A percentile compares a stretch with the other conserved stretches of the same genome.
These are phyloP conservation scores for Brassicogethes aeneus DNA, from an alignment of 2,888 invertebrate species.

Conservation along the genomic window DNA sequence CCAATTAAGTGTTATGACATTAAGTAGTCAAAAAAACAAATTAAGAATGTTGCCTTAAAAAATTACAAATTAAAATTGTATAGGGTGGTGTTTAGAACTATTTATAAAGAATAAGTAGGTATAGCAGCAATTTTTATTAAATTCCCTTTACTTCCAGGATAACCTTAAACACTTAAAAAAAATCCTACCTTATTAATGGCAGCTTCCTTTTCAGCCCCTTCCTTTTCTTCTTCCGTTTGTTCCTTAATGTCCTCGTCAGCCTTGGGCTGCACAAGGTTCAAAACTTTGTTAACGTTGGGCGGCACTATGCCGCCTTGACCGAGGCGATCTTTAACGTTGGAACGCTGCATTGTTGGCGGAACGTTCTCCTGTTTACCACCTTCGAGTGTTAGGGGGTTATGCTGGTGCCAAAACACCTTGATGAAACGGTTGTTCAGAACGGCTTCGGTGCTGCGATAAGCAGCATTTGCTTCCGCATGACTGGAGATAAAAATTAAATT, in stretches of 20 bases:
- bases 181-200: slow-evolving; percentile 11
- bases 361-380: slow-evolving; percentile 49
- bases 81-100: too few relatives aligned
- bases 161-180: too few relatives aligned
- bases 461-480: slow-evolving; percentile 86
- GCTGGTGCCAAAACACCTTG: slow-evolving; percentile 88
- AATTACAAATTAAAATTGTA: too few relatives aligned
- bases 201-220: slow-evolving; percentile 22
- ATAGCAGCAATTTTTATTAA: too few relatives aligned
- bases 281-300: slow-evolving; percentile 38
- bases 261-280: slow-evolving; percentile 41
- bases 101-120: too few relatives aligned
- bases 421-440: slow-evolving; percentile 97
- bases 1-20: too few relatives aligned
- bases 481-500: too few relatives aligned
- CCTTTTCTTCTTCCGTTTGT: slow-evolving; percentile 33
- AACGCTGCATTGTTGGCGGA: slow-evolving; percentile 27
- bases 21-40: too few relatives aligned
- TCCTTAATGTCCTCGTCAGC: slow-evolving; percentile 26
- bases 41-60: too few relatives aligned
- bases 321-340: slow-evolving; percentile 44
- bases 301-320: slow-evolving; percentile 34
- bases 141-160: too few relatives aligned
- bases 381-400: slow-evolving; percentile 12
- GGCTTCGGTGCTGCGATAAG: slow-evolving; percentile 92